A percentile compares a stretch with the other conserved stretches of the same genome.
These are phyloP conservation scores for Amiota communis DNA, from an alignment of 2,888 invertebrate genomes.

Conservation along the genomic window DNA sequence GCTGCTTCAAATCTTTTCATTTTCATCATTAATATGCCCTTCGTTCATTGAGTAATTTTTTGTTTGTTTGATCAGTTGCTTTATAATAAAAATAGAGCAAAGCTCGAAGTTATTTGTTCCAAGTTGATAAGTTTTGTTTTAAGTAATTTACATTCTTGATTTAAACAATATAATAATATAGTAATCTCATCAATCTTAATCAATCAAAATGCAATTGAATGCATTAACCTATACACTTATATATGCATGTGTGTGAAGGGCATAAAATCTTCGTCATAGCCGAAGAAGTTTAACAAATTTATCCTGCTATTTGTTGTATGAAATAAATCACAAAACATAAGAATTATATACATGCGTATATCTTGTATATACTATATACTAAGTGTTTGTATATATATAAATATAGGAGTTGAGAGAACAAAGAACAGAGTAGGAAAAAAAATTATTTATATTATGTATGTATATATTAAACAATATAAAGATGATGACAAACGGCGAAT, in stretches of 20 bases:
- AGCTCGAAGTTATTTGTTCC: too few species aligned
- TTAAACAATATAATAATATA: too few species aligned
- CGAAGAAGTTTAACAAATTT: constrained; percentile 10
- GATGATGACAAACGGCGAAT: neutral
- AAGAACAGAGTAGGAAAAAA: neutral
- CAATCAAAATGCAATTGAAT: too few species aligned
- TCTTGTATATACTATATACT: neutral
- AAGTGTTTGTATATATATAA: constrained; percentile 4
- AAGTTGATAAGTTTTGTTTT: too few species aligned
- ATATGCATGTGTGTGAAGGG: too few species aligned
- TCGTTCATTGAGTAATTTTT: neutral
- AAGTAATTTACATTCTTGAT: too few species aligned
- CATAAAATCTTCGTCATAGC: too few species aligned
- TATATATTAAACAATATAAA: constrained; percentile 6
- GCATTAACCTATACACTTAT: too few species aligned
- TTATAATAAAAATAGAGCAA: too few species aligned
- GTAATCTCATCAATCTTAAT: too few species aligned
- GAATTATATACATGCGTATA: constrained; percentile 16
- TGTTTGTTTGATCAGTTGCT: neutral
- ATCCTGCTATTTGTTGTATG: constrained; percentile 7
- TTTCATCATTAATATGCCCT: neutral
- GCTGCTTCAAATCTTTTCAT: neutral
- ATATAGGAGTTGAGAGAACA: constrained; percentile 20
- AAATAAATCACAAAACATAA: constrained; percentile 28
- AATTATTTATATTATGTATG: neutral